Evolutionary conservation across 2,888 invertebrate genomes (phyloP), one percentile per base, ranked within the genome.

Genomic region (Phengaris arion): DNA sequence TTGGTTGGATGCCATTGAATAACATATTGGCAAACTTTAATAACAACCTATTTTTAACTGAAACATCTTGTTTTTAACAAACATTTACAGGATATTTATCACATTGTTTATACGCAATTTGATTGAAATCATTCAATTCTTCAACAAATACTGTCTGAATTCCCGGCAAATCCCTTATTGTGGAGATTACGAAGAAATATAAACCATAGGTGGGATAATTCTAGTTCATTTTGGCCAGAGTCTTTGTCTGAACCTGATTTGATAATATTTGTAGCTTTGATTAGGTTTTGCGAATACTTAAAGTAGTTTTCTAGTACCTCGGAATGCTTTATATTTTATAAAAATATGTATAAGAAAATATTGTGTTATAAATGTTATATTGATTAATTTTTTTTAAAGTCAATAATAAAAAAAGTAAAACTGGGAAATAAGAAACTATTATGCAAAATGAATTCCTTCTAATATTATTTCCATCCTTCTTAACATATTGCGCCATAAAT

Each of bases 71-170:
- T 2, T 59, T 22, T 22, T 22, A 22, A 22, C 22, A 22, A 22
- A 22, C 22, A 22, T 22, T 22, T 22, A 22, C 22, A 22, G 22
- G 22, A 9, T 22, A 45, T 45, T 45, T 35, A 64, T 64, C 64
- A 4, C 64, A 64, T 64, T 35, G 35, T 59, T 22, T 59, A 64
- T 64, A 64, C 1, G 64, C 5, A 64, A 15, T 64, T 5, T 35
- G 12, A 64, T 13, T 5, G 64, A 64, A 64, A 64, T 64, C 64
- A 12, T 64, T 64, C 64, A 64, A 64, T 64, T 64, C 13, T 64
- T 13, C 6, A 45, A 13, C 64, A 45, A 64, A 64, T 6, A 64
- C 22, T 35, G 57, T 57, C 59, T 13, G 64, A 22, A 64, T 45
- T 64, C 12, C 12, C 35, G 35, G 64, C 64, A 35, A 64, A 64